Evolutionary conservation across 2,797 vertebrate genomes (phyloP).

Genomic region (Erpetoichthys calabaricus): DNA sequence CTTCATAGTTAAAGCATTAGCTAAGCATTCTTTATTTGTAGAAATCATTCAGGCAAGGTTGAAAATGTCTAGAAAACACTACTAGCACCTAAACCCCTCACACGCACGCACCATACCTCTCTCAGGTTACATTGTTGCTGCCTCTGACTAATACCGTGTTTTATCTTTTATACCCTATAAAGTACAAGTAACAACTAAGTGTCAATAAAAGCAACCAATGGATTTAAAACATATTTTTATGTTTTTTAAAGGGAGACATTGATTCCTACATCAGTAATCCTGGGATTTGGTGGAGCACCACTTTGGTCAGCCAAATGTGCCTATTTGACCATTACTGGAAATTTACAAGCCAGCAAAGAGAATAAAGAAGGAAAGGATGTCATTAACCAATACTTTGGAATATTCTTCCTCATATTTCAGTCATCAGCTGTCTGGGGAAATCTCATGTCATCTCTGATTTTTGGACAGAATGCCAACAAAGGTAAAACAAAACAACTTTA

Average conservation of each 20-base stretch:
- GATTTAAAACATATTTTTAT: too few species aligned
- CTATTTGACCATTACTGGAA: constrained; percentile 76
- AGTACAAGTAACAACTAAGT: too few species aligned
- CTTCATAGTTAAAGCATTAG: too few species aligned
- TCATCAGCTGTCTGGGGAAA: constrained; percentile 85
- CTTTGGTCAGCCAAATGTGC: constrained; percentile 89
- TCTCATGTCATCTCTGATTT: constrained; percentile 83
- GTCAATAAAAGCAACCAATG: too few species aligned
- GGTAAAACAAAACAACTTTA: constrained; percentile 38
- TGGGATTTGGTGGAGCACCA: constrained; percentile 77
- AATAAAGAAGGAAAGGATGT: constrained; percentile 54
- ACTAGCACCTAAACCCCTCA: too few species aligned
- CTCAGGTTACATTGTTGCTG: too few species aligned
- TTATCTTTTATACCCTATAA: too few species aligned
- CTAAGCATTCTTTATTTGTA: too few species aligned
- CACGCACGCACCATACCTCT: too few species aligned
- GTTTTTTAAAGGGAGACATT: constrained; percentile 67
- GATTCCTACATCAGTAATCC: constrained; percentile 73
- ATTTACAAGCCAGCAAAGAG: constrained; percentile 36
- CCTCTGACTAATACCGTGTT: too few species aligned
- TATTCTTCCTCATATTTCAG: constrained; percentile 89
- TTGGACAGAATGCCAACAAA: constrained; percentile 49
- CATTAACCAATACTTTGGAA: constrained; percentile 81
- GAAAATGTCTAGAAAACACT: too few species aligned
- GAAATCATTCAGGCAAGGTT: too few species aligned